These are phyloP conservation scores for Ophion slaviceki DNA, from an alignment of 2,888 invertebrate genomes.

Conservation along the genomic window DNA sequence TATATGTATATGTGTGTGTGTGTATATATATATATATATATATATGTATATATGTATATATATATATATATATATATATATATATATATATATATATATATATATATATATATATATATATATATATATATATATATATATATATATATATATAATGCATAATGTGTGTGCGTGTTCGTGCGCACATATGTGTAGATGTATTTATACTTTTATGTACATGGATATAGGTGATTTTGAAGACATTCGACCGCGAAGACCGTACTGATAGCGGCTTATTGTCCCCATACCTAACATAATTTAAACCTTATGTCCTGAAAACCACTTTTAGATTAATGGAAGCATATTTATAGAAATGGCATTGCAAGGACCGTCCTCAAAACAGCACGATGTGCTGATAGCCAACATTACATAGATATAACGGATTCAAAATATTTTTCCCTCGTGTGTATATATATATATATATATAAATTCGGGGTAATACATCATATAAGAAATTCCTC, in stretches of 20 bases:
- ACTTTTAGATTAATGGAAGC: neutral
- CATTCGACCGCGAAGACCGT: neutral
- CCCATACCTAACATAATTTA: neutral
- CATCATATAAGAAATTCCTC: constrained; percentile 19
- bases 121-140: constrained; percentile 7
- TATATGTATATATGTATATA: constrained; percentile 9
- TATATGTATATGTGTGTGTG: neutral
- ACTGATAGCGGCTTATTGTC: neutral
- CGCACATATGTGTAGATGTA: constrained; percentile 25
- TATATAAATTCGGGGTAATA: neutral
- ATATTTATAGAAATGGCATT: neutral
- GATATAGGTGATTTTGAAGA: neutral
- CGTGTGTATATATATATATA: constrained; percentile 12
- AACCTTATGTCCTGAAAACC: neutral
- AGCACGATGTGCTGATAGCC: neutral
- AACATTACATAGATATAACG: neutral
- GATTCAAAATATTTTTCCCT: neutral
- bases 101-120: constrained; percentile 14
- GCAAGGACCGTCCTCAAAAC: neutral
- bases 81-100: neutral
- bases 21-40: neutral
- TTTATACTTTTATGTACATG: neutral
- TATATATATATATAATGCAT: neutral
- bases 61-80: constrained; percentile 7
- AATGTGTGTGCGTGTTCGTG: neutral